phyloP scores from a whole-genome alignment of 2,888 invertebrate genomes.

The Atethmia centrago region DNA sequence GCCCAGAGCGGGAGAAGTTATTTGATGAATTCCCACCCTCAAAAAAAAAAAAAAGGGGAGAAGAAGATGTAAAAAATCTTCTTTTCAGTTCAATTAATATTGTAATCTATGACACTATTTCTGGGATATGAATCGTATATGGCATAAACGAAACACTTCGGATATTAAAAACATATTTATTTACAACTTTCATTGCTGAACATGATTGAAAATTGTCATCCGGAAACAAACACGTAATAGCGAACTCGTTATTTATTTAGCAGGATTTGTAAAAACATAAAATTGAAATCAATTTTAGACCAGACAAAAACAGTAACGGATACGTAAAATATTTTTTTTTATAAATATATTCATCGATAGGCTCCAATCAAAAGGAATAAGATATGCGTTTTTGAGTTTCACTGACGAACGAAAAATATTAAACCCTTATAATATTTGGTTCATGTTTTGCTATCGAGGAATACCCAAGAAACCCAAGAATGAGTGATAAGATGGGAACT shows the following conservation, averaged over 20 bases:
- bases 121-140: no score
- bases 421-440: neutral
- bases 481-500: no score
- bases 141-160: neutral
- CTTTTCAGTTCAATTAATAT: neutral
- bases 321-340: slow-evolving; percentile 15
- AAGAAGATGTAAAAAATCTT: no score
- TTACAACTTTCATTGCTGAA: neutral
- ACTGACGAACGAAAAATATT: neutral
- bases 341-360: slow-evolving; percentile 11
- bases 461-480: no score
- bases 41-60: no score
- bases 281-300: slow-evolving; percentile 28
- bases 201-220: slow-evolving; percentile 12
- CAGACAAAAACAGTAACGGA: slow-evolving; percentile 28
- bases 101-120: neutral
- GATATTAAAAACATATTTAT: neutral
- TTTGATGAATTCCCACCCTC: no score
- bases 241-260: slow-evolving; percentile 40
- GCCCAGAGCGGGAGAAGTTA: no score
- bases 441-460: neutral
- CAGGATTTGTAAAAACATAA: slow-evolving; percentile 44
- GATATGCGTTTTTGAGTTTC: slow-evolving; percentile 21
- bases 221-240: slow-evolving; percentile 35
- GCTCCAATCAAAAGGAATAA: slow-evolving; percentile 22